A percentile compares a stretch with the other conserved stretches of the same genome.
phyloP scores from a whole-genome alignment of 2,888 invertebrate species.

The Branchellion lobata region DNA sequence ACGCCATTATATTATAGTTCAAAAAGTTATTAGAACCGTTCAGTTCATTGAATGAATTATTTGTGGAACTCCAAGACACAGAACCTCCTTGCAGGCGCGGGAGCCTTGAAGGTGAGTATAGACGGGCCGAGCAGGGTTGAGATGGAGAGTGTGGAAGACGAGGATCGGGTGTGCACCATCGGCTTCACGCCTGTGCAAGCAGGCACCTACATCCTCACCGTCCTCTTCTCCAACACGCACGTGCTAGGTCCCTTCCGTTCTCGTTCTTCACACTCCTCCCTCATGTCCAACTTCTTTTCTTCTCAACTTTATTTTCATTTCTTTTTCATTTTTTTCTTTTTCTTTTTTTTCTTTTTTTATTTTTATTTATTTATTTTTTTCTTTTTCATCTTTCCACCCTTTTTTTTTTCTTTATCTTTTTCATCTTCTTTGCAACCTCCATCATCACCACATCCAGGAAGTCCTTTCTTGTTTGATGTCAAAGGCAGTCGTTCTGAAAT shows the following conservation, averaged over 20 bases:
- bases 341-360: background rate
- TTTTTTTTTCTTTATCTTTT: background rate
- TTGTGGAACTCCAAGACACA: background rate
- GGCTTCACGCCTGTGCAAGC: conserved; percentile 26
- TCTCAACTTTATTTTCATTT: background rate
- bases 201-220: conserved; percentile 35
- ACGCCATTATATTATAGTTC: background rate
- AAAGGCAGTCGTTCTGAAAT: background rate
- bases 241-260: conserved; percentile 15
- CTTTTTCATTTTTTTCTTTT: background rate
- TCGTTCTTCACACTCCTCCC: background rate
- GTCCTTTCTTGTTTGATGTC: conserved; percentile 41
- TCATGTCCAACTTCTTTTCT: background rate
- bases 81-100: conserved; percentile 18
- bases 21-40: background rate
- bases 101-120: conserved; percentile 39
- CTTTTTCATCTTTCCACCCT: too few species aligned
- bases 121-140: conserved; percentile 43
- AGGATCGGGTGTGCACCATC: conserved; percentile 34
- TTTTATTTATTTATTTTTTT: too few species aligned
- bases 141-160: conserved; percentile 34
- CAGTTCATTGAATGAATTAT: background rate
- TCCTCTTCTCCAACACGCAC: conserved; percentile 37
- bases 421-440: background rate
- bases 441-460: conserved; percentile 27